Evolutionary conservation across 30 jellyfish, hydroid and myxozoan genomes (phyloP), one percentile per base, ranked within the genome.

Genomic region (Aurelia sp.): DNA sequence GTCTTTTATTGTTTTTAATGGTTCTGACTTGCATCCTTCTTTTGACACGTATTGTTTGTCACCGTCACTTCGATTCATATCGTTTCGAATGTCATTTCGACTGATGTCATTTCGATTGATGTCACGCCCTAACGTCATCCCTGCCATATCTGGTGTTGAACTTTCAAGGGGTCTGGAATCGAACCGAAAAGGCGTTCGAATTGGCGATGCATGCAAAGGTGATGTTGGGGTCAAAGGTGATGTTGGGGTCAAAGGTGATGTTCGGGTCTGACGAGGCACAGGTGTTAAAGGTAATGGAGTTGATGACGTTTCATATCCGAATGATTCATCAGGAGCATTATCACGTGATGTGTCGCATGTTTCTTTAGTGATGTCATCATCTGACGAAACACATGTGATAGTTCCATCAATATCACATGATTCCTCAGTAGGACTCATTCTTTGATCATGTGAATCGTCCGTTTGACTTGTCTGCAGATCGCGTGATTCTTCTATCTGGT

Each of bases 371-470:
- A 21, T 59, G 11, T n/a, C 33, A 59, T 59, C 69, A 18, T n/a
- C 24, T 59, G 24, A 21, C 13, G 33, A 6, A 0, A 21, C 13
- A 3, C 67, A 20, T 4, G 10, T 21, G 33, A 59, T 59, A 15
- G 72, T 44, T 20, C 55, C 85, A n/a, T 73, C 85, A n/a, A 55
- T 35, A 13, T 52, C 71, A 17, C 69, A 48, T 27, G 69, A 16
- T 11, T 78, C 89, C 15, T 78, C 87, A 17, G 76, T 57, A 10
- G 62, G 76, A 15, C 65, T 65, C 47, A 19, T 27, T 40, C 89
- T 78, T 16, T 61, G 67, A 13, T 61, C 70, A 41, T 60, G 35
- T n/a, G 79, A 59, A 38, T 63, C 76, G 33, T 40, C 79, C 17
- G 79, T 78, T 12, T 65, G 21, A 17, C 69, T 65, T 3, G 30